Evolutionary conservation across 2,888 invertebrate genomes (phyloP).

Genomic region (Tipula lateralis): DNA sequence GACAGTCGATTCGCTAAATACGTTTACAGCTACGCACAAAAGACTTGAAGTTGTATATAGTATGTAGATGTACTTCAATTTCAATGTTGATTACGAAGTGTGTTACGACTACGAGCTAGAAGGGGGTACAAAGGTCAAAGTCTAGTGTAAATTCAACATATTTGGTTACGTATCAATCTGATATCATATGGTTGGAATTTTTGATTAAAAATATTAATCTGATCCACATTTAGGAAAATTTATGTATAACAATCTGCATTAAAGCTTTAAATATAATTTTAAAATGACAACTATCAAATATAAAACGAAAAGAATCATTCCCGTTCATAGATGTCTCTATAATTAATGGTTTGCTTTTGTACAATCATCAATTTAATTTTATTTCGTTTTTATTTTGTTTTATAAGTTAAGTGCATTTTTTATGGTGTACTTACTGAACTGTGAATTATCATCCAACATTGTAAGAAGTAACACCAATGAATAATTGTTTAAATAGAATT

Average conservation of each 20-base stretch:
- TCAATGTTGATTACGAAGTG: not conserved
- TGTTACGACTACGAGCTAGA: not conserved
- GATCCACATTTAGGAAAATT: not conserved
- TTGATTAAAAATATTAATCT: not conserved
- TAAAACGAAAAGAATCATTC: too few species aligned
- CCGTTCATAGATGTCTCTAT: too few species aligned
- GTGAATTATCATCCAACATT: too few species aligned
- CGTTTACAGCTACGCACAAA: not conserved
- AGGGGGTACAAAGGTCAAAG: not conserved
- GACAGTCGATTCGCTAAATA: not conserved
- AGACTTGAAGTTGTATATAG: not conserved
- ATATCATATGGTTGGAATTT: not conserved
- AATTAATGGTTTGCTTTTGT: too few species aligned
- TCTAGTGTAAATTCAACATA: not conserved
- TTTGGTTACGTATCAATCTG: not conserved
- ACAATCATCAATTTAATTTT: too few species aligned
- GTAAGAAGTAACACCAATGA: too few species aligned
- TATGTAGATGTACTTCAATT: not conserved
- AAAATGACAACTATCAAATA: too few species aligned
- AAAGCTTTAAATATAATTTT: too few species aligned
- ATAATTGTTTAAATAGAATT: too few species aligned
- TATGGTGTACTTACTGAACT: too few species aligned
- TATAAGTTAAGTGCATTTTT: too few species aligned
- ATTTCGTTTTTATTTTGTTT: too few species aligned
- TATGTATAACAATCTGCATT: not conserved